Percentiles rank a stretch among this genome's conserved stretches.
phyloP scores from a whole-genome alignment of 2,113 vertebrate species.

The Dipodomys spectabilis region DNA sequence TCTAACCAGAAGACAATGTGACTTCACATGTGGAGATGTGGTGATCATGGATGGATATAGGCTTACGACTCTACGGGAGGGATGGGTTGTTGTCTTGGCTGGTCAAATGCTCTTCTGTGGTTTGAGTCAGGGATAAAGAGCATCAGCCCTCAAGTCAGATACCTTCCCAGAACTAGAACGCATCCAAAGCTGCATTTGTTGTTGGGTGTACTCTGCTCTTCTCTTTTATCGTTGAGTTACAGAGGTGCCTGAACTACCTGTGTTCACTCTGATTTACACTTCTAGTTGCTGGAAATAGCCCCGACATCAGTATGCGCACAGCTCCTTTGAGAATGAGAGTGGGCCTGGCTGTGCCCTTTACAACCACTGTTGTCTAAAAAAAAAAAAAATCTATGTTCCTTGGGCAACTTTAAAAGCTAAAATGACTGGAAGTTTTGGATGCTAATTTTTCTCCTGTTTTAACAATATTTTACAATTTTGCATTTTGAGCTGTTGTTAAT shows the following conservation, averaged over 20 bases:
- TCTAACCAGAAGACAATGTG: background rate
- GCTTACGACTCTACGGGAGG: background rate
- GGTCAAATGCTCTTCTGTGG: background rate
- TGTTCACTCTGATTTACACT: background rate
- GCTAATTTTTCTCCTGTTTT: background rate
- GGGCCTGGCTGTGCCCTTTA: background rate
- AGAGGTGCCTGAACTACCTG: background rate
- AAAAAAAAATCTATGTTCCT: background rate
- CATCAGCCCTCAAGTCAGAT: background rate
- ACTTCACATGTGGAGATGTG: background rate
- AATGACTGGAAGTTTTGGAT: background rate
- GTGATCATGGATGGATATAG: background rate
- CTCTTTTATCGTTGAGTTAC: background rate
- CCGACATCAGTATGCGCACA: background rate
- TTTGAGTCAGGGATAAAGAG: constrained; percentile 7
- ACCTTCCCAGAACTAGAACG: background rate
- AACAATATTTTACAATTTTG: background rate
- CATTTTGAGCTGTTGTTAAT: background rate
- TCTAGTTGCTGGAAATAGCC: background rate
- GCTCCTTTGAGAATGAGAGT: background rate
- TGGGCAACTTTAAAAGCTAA: background rate
- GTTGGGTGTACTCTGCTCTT: background rate
- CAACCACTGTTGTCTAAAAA: background rate
- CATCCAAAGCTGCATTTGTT: background rate
- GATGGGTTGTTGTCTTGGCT: background rate